Base-by-base conservation (phyloP, 1,140 invertebrate species). In the Drosophila suzukii region DNA sequence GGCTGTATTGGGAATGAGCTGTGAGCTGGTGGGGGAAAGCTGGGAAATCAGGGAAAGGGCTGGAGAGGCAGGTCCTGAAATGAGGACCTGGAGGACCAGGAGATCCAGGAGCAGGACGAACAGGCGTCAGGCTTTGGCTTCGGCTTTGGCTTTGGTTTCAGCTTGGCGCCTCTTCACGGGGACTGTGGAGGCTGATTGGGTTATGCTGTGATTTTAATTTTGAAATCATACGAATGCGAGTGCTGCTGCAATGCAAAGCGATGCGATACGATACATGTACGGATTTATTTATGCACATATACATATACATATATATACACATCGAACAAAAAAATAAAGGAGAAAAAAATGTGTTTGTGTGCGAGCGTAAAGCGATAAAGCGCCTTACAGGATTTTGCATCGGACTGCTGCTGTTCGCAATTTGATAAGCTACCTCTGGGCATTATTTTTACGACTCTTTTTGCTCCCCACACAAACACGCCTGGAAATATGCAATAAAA, bases 161-260 rank as follows among this genome's bases (percentile, higher is more conserved):
- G 34, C n/a, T 61, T 54, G 59, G 65, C 62, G 62, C 62, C 62
- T 62, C 62, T 68, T 49, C 4, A 39, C 51, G 41, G 43, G 13
- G 3, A 27, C 55, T 24, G 15, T 51, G 50, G 43, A 65, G 66
- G 65, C 56, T 86, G 84, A 86, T 86, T 86, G 83, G 83, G 83
- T 86, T 86, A 86, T 88, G 79, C 80, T 79, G 84, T 86, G 83
- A 86, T 86, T 86, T 86, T 89, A 86, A 86, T 86, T 86, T 86
- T 86, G 84, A 86, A 86, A 86, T 86, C 83, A 86, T 89, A 89
- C 79, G 73, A 70, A 60, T 75, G 60, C 39, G 73, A 82, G 71
- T 75, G 83, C 79, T 88, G 79, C 75, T 88, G 79, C 75, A 82
- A 65, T 88, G 70, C 70, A 82, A 68, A 68, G 63, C 62, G 54